Conservation (phyloP, 1,140 invertebrate genomes). For the Trichonephila clavata region DNA sequence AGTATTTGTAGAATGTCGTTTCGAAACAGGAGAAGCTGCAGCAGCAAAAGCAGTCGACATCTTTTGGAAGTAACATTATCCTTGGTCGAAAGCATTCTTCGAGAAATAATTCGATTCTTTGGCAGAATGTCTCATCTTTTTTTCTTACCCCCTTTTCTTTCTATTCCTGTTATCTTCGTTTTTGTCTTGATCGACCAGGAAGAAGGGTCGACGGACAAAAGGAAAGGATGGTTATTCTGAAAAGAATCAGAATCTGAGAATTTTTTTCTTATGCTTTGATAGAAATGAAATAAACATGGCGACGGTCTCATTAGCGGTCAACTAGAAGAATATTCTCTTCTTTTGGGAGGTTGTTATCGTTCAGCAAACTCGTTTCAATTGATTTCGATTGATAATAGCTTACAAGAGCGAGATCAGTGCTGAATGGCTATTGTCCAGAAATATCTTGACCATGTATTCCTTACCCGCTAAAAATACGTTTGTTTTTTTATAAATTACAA, state of each 20-base stretch:
- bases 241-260: not conserved
- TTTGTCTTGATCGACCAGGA: constrained; percentile 9
- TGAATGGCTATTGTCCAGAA: too few species aligned
- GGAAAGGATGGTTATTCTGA: not conserved
- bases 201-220: not conserved
- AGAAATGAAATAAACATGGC: not conserved
- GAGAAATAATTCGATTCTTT: constrained; percentile 41
- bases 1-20: constrained; percentile 15
- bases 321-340: not conserved
- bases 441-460: too few species aligned
- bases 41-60: constrained; percentile 21
- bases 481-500: too few species aligned
- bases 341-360: too few species aligned
- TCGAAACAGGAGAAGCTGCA: constrained; percentile 7
- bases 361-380: too few species aligned
- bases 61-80: constrained; percentile 10
- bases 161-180: not conserved
- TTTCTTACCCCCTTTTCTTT: not conserved
- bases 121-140: constrained; percentile 3
- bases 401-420: too few species aligned
- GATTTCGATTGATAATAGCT: too few species aligned
- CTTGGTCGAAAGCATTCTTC: not conserved
- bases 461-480: too few species aligned
- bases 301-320: not conserved
- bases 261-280: not conserved